Base-by-base conservation (phyloP, 2,888 invertebrate genomes). In the Endotricha flammealis region DNA sequence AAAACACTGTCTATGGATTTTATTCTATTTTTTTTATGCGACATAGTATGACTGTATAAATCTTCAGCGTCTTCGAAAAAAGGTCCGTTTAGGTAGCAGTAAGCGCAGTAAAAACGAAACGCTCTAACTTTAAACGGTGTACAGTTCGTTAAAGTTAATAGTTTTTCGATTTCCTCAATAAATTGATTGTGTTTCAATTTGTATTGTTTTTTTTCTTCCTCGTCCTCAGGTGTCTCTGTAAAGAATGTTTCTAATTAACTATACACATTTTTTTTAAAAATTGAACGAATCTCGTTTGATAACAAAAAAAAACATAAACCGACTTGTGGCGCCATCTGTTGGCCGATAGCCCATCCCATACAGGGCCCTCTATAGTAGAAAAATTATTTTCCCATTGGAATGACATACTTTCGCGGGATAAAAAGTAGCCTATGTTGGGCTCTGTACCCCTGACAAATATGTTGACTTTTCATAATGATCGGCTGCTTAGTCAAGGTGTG, bases 81-180 rank as follows among this genome's bases (percentile, higher is more conserved):
- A 0, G 42, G 40, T 0, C 53, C 47, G 0, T 56, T 53, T 0
- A 63, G 53, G 4, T 51, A 41, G 36, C 83, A 83, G 32, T 71
- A 80, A 0, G 67, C 62, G 41, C 83, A 83, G 39, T 51, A 57
- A 22, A 57, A 70, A 0, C 50, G 44, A 0, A 58, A 44, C 0
- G 53, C 40, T 22, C 58, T 69, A 0, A 62, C 56, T 24, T 70
- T 76, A 50, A 65, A 81, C 0, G 80, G 79, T 0, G 71, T 64
- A 0, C 64, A 74, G 33, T 78, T 81, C 0, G 79, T 73, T 43
- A 63, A 66, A 0, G 48, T 53, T 0, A 81, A 46, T 0, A 81
- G 50, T 0, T 41, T 53, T 39, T 64, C 64, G 0, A 79, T 53
- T 44, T 79, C 82, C 24, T 57, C 50, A 0, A 69, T 25, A 4